Evolutionary conservation across 2,797 vertebrate species (phyloP).

Genomic region (Silurus lanzhouensis): DNA sequence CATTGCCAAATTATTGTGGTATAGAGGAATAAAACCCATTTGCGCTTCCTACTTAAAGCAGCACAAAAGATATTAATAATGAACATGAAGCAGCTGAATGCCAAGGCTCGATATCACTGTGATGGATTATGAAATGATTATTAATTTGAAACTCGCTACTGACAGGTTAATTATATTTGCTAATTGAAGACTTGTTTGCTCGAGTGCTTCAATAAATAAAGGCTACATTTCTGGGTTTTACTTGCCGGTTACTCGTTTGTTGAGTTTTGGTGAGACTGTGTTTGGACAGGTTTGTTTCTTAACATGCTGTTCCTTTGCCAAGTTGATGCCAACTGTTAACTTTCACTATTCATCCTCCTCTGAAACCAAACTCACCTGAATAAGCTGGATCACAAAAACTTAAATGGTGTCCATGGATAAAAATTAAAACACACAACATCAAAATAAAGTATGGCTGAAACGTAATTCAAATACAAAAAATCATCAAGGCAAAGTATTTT

Average conservation of each 20-base stretch:
- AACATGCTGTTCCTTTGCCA: constrained; percentile 27
- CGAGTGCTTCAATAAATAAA: constrained; percentile 11
- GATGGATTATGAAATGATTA: constrained; percentile 1
- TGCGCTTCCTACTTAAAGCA: background rate
- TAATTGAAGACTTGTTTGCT: background rate
- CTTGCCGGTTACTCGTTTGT: constrained; percentile 51
- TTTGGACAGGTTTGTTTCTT: constrained; percentile 44
- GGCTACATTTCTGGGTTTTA: constrained; percentile 10
- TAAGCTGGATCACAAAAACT: background rate
- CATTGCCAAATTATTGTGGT: background rate
- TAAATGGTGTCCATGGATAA: background rate
- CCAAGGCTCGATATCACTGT: background rate
- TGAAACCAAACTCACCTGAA: background rate
- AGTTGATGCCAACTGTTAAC: background rate
- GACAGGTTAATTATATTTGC: constrained; percentile 5
- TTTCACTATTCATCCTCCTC: background rate
- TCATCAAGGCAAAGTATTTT: too few relatives aligned
- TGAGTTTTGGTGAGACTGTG: constrained; percentile 44
- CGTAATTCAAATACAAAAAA: too few relatives aligned
- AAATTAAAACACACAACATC: background rate
- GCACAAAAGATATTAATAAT: background rate
- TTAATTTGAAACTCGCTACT: background rate
- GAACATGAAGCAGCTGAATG: background rate
- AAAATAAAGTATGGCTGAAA: too few relatives aligned
- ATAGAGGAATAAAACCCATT: background rate